phyloP scores from a whole-genome alignment of 2,888 invertebrate genomes.

The Calameuta pallipes region DNA sequence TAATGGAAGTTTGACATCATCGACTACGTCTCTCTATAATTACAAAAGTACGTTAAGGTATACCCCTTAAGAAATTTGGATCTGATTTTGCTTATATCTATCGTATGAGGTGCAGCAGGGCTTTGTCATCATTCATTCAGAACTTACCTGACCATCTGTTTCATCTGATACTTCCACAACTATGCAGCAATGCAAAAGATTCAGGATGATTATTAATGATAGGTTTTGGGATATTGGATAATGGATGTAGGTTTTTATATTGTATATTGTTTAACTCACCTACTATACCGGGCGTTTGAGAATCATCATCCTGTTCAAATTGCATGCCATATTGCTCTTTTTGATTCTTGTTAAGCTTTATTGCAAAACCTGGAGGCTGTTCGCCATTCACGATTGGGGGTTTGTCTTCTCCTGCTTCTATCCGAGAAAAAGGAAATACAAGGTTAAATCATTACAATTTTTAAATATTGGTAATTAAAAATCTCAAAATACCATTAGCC shows the following conservation, averaged over 20 bases:
- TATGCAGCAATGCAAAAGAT: slow-evolving; percentile 26
- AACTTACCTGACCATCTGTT: slow-evolving; percentile 53
- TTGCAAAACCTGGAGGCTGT: slow-evolving; percentile 71
- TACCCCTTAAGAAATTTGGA: not conserved
- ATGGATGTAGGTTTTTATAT: not conserved
- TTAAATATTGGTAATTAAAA: not conserved
- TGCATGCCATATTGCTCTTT: slow-evolving; percentile 81
- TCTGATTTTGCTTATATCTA: not conserved
- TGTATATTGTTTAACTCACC: slow-evolving; percentile 38
- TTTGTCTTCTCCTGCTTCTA: slow-evolving; percentile 43
- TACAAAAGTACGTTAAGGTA: not conserved
- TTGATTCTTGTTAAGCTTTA: slow-evolving; percentile 78
- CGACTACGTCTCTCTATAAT: slow-evolving; percentile 26
- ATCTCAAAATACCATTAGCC: slow-evolving; percentile 44
- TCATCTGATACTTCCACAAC: slow-evolving; percentile 61
- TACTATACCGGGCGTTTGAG: slow-evolving; percentile 56
- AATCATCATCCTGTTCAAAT: slow-evolving; percentile 67
- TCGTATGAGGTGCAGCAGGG: not conserved
- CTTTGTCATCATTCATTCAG: not conserved
- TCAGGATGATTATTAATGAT: not conserved
- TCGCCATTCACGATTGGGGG: slow-evolving; percentile 47
- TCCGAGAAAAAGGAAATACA: not conserved
- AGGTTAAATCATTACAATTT: slow-evolving; percentile 11
- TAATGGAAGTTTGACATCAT: slow-evolving; percentile 30
- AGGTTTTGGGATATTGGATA: not conserved